phyloP scores from a whole-genome alignment of 2,888 invertebrate genomes.

The Crematogaster levior region DNA sequence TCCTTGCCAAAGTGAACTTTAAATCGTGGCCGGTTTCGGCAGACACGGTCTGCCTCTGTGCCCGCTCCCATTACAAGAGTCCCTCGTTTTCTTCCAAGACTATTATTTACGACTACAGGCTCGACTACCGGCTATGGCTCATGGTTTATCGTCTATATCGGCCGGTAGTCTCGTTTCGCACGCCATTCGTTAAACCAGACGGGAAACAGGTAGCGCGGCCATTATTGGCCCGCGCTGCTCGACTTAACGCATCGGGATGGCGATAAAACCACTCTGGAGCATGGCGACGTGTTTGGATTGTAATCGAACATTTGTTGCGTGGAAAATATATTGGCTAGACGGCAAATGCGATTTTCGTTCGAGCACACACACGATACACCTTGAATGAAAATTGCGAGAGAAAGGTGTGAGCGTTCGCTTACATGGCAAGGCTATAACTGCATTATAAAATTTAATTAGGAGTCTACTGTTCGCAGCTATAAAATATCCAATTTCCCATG shows the following conservation, averaged over 20 bases:
- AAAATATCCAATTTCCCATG: not conserved
- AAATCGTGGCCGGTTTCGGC: constrained; percentile 78
- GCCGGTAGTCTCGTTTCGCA: constrained; percentile 44
- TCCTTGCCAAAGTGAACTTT: constrained; percentile 82
- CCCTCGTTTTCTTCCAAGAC: constrained; percentile 49
- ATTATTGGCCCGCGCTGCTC: constrained; percentile 39
- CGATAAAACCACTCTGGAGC: constrained; percentile 38
- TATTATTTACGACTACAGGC: constrained; percentile 47
- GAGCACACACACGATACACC: not conserved
- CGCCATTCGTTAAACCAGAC: constrained; percentile 52
- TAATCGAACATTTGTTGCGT: constrained; percentile 46
- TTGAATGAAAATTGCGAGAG: constrained; percentile 25
- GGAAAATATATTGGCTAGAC: constrained; percentile 14
- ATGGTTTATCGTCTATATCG: constrained; percentile 56
- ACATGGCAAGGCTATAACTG: not conserved
- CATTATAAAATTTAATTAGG: not conserved
- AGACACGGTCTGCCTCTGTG: constrained; percentile 36
- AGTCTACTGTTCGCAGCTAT: not conserved
- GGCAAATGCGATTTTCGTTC: constrained; percentile 33
- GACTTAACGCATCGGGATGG: constrained; percentile 42
- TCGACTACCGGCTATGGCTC: constrained; percentile 19
- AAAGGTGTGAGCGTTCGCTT: not conserved
- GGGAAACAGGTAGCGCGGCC: constrained; percentile 49
- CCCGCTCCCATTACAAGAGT: constrained; percentile 20
- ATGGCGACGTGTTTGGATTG: constrained; percentile 42